Base-by-base conservation (phyloP, 2,888 invertebrate species). In the Melipona bicolor region DNA sequence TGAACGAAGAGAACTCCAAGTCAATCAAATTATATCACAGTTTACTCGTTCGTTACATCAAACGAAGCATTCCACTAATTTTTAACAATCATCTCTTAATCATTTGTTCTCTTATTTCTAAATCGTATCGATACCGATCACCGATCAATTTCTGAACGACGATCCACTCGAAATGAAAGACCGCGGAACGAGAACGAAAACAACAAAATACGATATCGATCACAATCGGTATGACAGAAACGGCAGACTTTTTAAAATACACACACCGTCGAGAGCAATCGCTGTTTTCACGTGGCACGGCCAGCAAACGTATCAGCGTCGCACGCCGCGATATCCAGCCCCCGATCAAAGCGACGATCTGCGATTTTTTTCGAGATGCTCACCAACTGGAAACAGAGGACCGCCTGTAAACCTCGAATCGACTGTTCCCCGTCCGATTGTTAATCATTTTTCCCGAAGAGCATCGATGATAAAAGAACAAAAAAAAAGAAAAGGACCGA, bases 391-490 rank as follows among this genome's bases (percentile, higher is more conserved):
- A 61, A 70, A 73, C 24, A 65, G n/a, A 27, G 43, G 36, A 32
- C 19, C 56, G 67, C 21, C 50, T 65, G 50, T 80, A 80, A 83
- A 77, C 32, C 64, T 19, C 11, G 52, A 65, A 49, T 36, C 56
- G 15, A 65, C n/a, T 19, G 56, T 64, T 65, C 61, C 61, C 54
- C 21, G 17, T 68, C 9, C 43, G 73, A 82, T 75, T 74, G 78
- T 74, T 82, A 76, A 76, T 81, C 81, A 81, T 76, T 76, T 27
- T 56, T 56, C 52, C 43, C 27, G 24, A 52, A 24, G 61, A 43
- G 24, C 13, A 24, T 19, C 21, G 1, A 36, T n/a, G 15, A 9
- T 43, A 43, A 9, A 43, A 11, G 9, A 9, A 43, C 9, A 9
- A 36, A 4, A 36, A 36, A 36, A 9, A 36, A 36, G 9, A 36